Conservation (phyloP, 2,888 invertebrate species). For the Pegoplata infirma region DNA sequence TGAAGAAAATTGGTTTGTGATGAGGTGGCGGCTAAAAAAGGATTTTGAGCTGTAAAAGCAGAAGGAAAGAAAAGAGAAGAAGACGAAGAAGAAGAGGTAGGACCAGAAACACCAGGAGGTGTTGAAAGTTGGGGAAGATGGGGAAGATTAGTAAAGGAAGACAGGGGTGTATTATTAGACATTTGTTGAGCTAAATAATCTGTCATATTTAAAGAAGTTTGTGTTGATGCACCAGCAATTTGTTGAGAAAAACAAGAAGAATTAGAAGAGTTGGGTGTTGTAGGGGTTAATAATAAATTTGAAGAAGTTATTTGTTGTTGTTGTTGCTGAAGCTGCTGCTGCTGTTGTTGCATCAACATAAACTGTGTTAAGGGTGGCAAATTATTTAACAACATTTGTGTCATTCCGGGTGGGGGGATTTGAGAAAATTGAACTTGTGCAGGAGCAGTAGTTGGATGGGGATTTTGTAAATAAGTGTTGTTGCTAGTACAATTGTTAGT, state of each 20-base stretch:
- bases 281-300: conserved; percentile 68
- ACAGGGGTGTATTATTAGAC: not conserved
- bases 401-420: conserved; percentile 64
- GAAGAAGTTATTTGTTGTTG: conserved; percentile 66
- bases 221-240: conserved; percentile 28
- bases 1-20: conserved; percentile 73
- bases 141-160: no score
- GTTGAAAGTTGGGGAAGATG: no score
- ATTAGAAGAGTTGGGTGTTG: conserved; percentile 67
- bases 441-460: conserved; percentile 19
- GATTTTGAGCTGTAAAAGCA: conserved; percentile 57
- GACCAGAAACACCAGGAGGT: conserved; percentile 8
- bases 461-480: conserved; percentile 23
- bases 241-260: conserved; percentile 10
- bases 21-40: conserved; percentile 52
- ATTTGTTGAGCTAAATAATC: conserved; percentile 32
- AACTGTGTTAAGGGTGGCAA: conserved; percentile 70
- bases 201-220: conserved; percentile 50
- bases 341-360: conserved; percentile 69
- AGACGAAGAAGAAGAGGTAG: conserved; percentile 34
- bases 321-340: conserved; percentile 64
- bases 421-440: conserved; percentile 62
- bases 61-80: conserved; percentile 61
- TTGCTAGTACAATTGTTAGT: conserved; percentile 19
- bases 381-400: conserved; percentile 71